A percentile compares a stretch with the other conserved stretches of the same genome.
These are phyloP conservation scores for Andrena cerasifolii DNA, from an alignment of 1,140 invertebrate species.

Conservation along the genomic window DNA sequence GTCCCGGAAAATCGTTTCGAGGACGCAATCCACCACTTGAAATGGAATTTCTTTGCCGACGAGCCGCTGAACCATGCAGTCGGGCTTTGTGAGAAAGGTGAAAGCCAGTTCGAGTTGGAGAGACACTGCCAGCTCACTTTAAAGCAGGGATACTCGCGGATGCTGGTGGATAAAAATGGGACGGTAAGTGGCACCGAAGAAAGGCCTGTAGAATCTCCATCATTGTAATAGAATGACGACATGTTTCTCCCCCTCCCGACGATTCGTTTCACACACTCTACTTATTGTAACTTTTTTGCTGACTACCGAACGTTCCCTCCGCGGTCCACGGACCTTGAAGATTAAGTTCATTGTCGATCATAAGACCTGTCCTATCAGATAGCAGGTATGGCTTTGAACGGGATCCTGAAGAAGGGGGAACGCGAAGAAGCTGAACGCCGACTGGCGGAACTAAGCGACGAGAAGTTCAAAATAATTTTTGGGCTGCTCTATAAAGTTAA, in stretches of 20 bases:
- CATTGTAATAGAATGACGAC: not conserved
- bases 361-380: slow-evolving; percentile 81
- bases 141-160: slow-evolving; percentile 88
- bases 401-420: slow-evolving; percentile 84
- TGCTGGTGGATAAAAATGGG: slow-evolving; percentile 84
- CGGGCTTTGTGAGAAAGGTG: slow-evolving; percentile 86
- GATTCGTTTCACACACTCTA: slow-evolving; percentile 7
- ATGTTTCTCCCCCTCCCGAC: not conserved
- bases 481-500: slow-evolving; percentile 85
- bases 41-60: slow-evolving; percentile 89
- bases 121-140: slow-evolving; percentile 87
- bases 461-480: slow-evolving; percentile 87
- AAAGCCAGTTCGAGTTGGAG: slow-evolving; percentile 88
- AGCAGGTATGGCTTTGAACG: slow-evolving; percentile 86
- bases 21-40: slow-evolving; percentile 87
- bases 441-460: slow-evolving; percentile 83
- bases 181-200: slow-evolving; percentile 81
- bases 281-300: not conserved
- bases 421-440: slow-evolving; percentile 84
- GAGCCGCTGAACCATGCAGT: slow-evolving; percentile 91
- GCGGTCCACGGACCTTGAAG: not conserved
- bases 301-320: not conserved
- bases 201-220: not conserved
- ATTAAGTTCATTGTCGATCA: slow-evolving; percentile 33
- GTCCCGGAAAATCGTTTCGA: slow-evolving; percentile 83